Conservation (phyloP, 2,113 vertebrate genomes). For the Odocoileus hemionus region DNA sequence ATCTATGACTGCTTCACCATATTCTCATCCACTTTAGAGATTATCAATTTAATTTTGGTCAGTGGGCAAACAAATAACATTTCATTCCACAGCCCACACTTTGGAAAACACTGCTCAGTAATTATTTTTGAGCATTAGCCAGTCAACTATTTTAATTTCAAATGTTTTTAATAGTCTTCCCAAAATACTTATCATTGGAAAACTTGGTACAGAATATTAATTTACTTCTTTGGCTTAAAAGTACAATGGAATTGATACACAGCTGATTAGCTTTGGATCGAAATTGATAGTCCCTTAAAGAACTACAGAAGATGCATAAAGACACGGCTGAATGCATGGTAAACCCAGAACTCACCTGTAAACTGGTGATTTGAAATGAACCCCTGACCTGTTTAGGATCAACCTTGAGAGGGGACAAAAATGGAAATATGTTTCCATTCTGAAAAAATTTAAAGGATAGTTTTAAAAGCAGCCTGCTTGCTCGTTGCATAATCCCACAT, state of each 20-base stretch:
- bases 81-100: neutral
- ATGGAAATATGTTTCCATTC: neutral
- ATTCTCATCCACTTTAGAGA: neutral
- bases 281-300: neutral
- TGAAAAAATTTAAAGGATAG: neutral
- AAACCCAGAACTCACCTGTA: neutral
- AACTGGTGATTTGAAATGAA: neutral
- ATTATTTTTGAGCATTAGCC: neutral
- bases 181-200: conserved; percentile 21
- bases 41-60: neutral
- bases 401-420: neutral
- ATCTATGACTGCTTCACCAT: neutral
- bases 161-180: neutral
- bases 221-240: conserved; percentile 13
- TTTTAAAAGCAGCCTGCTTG: neutral
- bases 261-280: neutral
- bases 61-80: neutral
- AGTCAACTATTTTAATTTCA: conserved; percentile 28
- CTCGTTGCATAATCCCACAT: neutral
- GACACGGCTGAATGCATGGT: neutral
- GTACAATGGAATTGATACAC: conserved; percentile 20
- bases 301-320: neutral
- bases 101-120: neutral
- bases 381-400: neutral
- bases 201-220: conserved; percentile 2